phyloP scores from a whole-genome alignment of 2,113 vertebrate genomes.

The Cheilinus undulatus region DNA sequence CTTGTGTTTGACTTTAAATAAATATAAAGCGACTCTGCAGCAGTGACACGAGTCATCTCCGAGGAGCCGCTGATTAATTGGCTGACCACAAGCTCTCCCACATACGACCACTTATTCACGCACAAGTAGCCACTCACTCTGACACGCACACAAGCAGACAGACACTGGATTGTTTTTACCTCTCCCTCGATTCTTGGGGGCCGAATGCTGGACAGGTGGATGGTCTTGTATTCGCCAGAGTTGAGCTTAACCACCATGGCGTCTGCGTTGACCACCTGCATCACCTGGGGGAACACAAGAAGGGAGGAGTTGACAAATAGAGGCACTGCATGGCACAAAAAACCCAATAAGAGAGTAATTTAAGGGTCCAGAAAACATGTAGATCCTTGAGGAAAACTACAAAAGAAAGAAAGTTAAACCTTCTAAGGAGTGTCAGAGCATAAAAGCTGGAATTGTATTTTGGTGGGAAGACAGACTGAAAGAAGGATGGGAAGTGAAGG shows the following conservation, averaged over 20 bases:
- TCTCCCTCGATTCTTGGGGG: conserved; percentile 94
- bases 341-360: conserved; percentile 5
- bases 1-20: conserved; percentile 14
- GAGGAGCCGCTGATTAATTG: conserved; percentile 30
- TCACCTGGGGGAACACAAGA: conserved; percentile 84
- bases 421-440: conserved; percentile 1
- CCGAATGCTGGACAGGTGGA: conserved; percentile 96
- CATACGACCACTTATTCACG: not conserved
- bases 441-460: conserved; percentile 33
- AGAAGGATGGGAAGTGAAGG: conserved; percentile 57
- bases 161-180: conserved; percentile 72
- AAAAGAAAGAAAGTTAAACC: not conserved
- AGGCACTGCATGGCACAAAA: not conserved
- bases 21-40: conserved; percentile 15
- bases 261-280: conserved; percentile 96
- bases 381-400: conserved; percentile 3
- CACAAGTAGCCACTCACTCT: not conserved
- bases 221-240: conserved; percentile 95
- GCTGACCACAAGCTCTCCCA: conserved; percentile 12
- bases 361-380: conserved; percentile 24
- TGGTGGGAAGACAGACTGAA: conserved; percentile 37
- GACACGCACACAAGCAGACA: conserved; percentile 19
- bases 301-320: not conserved
- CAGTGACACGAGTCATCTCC: conserved; percentile 14
- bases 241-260: conserved; percentile 95